Evolutionary conservation across 2,797 vertebrate species (phyloP), one percentile per base, ranked within the genome.

Genomic region (Sternarchorhynchus goeldii): DNA sequence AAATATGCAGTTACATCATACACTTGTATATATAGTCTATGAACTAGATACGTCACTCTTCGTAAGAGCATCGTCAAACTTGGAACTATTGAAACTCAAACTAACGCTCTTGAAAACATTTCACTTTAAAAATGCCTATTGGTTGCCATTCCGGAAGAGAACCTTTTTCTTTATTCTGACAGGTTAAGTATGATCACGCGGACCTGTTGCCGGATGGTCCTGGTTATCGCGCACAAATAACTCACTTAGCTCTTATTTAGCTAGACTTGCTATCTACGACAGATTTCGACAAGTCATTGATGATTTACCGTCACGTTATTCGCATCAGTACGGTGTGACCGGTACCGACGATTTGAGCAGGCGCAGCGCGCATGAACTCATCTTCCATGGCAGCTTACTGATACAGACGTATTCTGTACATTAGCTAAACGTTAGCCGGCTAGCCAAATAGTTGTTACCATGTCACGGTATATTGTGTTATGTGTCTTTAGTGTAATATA

Each of bases 201-300:
- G 6, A 53, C 56, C 87, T 88, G 81, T 91, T 89, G 79, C 86
- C 85, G 87, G 88, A 89, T 31, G 75, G 74, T 8, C 32, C 8
- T 7, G 4, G 29, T n/a, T 14, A 1, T 12, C 34, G 50, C 17
- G 4, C 21, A 4, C 25, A 5, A 39, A 64, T 7, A 70, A 20
- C 4, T n/a, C 20, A 36, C 8, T 1, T 56, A 31, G 68, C 4
- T 41, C 34, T 75, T 17, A 58, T 68, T 16, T 36, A 39, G 18
- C 6, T 3, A 18, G 18, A 39, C 41, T 12, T 6, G 6, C 41
- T 45, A 34, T 1, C 1, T 36, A 2, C 18, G 0, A 0, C 45
- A 8, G 14, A 18, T 18, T 29, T 31, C 16, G 14, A 29, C 14
- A 2, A 31, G 2, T 18, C 20, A 65, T 12, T 2, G 32, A 50